Percentiles rank a stretch among this genome's conserved stretches.
phyloP scores from a whole-genome alignment of 1,140 invertebrate species.

The Maconellicoccus hirsutus region DNA sequence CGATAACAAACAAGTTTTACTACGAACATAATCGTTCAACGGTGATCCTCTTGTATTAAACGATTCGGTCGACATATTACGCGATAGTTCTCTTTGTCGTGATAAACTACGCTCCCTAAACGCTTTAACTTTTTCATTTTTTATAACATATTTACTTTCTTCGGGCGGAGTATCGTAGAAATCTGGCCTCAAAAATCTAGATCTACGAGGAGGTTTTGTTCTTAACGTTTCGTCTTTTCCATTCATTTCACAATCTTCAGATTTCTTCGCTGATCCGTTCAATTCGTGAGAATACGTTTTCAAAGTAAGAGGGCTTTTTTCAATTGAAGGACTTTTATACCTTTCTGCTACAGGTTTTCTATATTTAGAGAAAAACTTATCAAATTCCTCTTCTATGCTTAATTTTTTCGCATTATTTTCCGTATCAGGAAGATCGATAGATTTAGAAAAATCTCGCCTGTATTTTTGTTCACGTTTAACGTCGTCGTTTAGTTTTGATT shows the following conservation, averaged over 20 bases:
- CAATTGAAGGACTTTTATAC: not conserved
- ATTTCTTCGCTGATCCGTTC: not conserved
- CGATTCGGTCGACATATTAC: not conserved
- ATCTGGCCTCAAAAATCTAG: not conserved
- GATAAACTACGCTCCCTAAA: not conserved
- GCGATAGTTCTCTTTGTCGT: not conserved
- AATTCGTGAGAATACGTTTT: not conserved
- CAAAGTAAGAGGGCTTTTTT: not conserved
- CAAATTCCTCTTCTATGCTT: not conserved
- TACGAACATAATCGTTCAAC: not conserved
- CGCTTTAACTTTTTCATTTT: not conserved
- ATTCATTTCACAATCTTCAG: not conserved
- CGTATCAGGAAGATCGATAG: not conserved
- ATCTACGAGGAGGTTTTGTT: not conserved
- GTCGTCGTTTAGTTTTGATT: not conserved
- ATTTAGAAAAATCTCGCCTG: not conserved
- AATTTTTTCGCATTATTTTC: not conserved
- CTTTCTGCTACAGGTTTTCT: not conserved
- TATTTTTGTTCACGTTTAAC: not conserved
- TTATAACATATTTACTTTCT: constrained; percentile 13
- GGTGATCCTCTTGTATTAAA: not conserved
- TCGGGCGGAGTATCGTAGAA: constrained; percentile 7
- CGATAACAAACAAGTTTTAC: not conserved
- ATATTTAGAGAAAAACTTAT: not conserved
- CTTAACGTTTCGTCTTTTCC: not conserved